These are phyloP conservation scores for Plodia interpunctella DNA, from an alignment of 1,140 invertebrate genomes.

Conservation along the genomic window DNA sequence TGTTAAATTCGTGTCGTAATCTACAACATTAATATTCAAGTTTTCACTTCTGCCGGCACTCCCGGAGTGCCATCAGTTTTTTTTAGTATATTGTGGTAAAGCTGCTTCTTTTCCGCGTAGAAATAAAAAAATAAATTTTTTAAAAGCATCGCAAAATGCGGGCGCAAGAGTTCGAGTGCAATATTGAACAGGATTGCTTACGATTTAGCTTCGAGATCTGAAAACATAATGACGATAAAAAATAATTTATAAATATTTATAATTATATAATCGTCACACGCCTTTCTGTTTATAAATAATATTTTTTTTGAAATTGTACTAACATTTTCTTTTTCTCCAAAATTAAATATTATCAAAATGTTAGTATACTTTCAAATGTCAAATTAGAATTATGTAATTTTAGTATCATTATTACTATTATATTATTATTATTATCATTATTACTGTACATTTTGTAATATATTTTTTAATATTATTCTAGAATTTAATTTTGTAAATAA, in stretches of 20 bases:
- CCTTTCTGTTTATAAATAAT: constrained; percentile 3
- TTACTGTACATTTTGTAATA: constrained; percentile 29
- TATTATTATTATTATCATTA: constrained; percentile 26
- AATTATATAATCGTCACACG: constrained; percentile 13
- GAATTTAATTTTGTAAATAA: constrained; percentile 50
- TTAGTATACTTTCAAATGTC: constrained; percentile 27
- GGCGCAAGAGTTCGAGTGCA: constrained; percentile 37
- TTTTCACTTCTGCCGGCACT: no score
- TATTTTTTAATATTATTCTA: constrained; percentile 31
- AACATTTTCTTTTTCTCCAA: constrained; percentile 21
- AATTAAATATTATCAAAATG: constrained; percentile 16
- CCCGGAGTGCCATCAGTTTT: no score
- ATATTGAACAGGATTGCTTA: constrained; percentile 34
- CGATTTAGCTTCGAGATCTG: constrained; percentile 25
- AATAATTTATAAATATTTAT: not conserved
- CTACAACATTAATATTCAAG: no score
- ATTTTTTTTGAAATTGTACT: constrained; percentile 6
- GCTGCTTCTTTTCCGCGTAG: no score
- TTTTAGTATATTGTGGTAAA: no score
- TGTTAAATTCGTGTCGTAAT: no score
- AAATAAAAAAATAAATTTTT: no score
- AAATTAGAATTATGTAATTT: constrained; percentile 28
- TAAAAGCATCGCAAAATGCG: not conserved
- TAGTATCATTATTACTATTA: constrained; percentile 20
- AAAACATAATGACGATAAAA: constrained; percentile 12